These are phyloP conservation scores for Sepiola atlantica DNA, from an alignment of 2,888 invertebrate species.

Conservation along the genomic window DNA sequence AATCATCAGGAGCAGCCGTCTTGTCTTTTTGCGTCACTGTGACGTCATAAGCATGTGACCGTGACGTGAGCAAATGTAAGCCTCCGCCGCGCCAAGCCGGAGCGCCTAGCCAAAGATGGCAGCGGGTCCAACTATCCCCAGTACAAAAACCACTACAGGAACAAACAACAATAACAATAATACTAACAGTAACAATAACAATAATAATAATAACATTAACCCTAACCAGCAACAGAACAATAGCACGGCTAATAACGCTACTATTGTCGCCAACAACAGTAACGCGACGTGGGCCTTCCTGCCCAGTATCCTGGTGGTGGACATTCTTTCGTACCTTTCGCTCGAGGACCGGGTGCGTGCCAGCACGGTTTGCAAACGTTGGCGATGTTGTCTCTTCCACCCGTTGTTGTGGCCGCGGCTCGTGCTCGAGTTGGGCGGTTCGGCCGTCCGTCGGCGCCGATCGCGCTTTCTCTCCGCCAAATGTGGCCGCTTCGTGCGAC, in stretches of 20 bases:
- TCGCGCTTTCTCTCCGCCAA: slow-evolving; percentile 69
- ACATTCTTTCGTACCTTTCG: slow-evolving; percentile 77
- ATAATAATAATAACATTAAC: too few relatives aligned
- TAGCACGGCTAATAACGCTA: neutral
- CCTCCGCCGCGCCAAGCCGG: slow-evolving; percentile 34
- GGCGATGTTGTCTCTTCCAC: slow-evolving; percentile 76
- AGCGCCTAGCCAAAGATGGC: slow-evolving; percentile 46
- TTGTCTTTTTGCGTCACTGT: slow-evolving; percentile 37
- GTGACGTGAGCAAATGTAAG: slow-evolving; percentile 43
- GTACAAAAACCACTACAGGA: slow-evolving; percentile 36
- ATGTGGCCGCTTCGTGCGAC: slow-evolving; percentile 71
- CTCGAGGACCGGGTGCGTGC: slow-evolving; percentile 77
- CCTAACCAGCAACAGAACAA: neutral
- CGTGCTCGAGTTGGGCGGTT: slow-evolving; percentile 58
- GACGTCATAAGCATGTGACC: slow-evolving; percentile 38
- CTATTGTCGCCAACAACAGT: slow-evolving; percentile 52
- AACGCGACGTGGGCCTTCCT: slow-evolving; percentile 63
- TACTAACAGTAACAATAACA: slow-evolving; percentile 19
- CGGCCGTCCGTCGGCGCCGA: slow-evolving; percentile 57
- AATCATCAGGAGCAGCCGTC: neutral
- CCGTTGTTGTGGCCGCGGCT: slow-evolving; percentile 70
- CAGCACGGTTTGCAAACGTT: slow-evolving; percentile 78
- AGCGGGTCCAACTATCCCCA: slow-evolving; percentile 42
- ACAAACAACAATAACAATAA: slow-evolving; percentile 36
- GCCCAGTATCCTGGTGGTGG: slow-evolving; percentile 73